Evolutionary conservation across 2,797 vertebrate species (phyloP).

Genomic region (Galago senegalensis): DNA sequence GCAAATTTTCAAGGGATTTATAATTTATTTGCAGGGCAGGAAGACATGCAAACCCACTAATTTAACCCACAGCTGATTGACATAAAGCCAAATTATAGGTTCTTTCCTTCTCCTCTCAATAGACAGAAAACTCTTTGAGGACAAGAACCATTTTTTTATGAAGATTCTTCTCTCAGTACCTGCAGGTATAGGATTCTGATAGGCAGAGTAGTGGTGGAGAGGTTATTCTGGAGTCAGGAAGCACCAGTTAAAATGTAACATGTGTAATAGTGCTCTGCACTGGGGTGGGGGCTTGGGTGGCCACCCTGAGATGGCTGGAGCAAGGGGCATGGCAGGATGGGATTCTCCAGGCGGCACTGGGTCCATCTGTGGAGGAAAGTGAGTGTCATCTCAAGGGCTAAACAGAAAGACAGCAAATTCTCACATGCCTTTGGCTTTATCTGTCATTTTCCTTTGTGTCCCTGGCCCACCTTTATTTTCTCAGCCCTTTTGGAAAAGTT

Average conservation of each 20-base stretch:
- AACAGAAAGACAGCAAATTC: background rate
- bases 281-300: too few species aligned
- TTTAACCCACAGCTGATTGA: background rate
- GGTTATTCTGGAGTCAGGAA: background rate
- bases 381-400: background rate
- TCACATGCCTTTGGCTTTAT: background rate
- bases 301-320: background rate
- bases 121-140: conserved; percentile 23
- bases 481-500: conserved; percentile 44
- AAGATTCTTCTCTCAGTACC: background rate
- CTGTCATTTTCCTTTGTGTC: background rate
- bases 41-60: background rate
- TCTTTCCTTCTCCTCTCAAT: background rate
- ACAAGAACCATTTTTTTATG: background rate
- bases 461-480: background rate
- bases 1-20: background rate
- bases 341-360: background rate
- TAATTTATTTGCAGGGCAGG: background rate
- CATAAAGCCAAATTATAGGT: background rate
- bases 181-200: background rate
- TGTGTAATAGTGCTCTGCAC: background rate
- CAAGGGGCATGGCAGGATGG: background rate
- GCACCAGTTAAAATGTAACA: background rate
- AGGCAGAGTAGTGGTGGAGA: background rate
- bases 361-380: background rate